These are phyloP conservation scores for Alca torda DNA, from an alignment of 2,797 vertebrate species.

Conservation along the genomic window DNA sequence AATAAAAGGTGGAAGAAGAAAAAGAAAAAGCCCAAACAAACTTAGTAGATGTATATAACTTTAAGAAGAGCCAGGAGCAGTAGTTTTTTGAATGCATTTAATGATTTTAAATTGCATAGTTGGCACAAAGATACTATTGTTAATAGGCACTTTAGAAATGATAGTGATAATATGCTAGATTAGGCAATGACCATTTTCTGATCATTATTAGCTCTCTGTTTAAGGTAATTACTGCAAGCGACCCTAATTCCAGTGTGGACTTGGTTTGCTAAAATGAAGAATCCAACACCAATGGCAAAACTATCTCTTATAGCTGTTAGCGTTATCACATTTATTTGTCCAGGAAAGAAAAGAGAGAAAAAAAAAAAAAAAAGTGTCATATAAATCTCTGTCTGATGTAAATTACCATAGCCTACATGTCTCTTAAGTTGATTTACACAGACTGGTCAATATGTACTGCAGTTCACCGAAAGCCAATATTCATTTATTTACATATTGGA, in stretches of 20 bases:
- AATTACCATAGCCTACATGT: neutral
- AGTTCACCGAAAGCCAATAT: neutral
- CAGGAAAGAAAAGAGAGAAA: neutral
- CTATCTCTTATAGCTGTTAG: neutral
- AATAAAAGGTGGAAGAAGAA: neutral
- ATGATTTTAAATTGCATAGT: neutral
- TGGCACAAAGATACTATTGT: neutral
- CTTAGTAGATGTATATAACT: neutral
- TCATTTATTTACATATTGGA: conserved; percentile 16
- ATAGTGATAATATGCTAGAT: neutral
- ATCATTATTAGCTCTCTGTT: neutral
- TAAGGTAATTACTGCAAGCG: conserved; percentile 12
- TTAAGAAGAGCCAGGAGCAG: neutral
- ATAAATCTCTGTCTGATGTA: conserved; percentile 3
- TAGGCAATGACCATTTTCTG: conserved; percentile 7
- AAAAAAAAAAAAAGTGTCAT: neutral
- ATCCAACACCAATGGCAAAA: neutral
- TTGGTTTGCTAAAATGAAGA: neutral
- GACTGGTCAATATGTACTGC: neutral
- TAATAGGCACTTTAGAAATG: conserved; percentile 9
- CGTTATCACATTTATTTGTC: neutral
- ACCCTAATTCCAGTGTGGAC: neutral
- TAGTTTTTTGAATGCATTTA: neutral
- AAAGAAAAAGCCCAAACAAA: neutral
- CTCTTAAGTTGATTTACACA: conserved; percentile 2